Evolutionary conservation across 2,113 vertebrate species (phyloP).

Genomic region (Hydrolagus affinis): DNA sequence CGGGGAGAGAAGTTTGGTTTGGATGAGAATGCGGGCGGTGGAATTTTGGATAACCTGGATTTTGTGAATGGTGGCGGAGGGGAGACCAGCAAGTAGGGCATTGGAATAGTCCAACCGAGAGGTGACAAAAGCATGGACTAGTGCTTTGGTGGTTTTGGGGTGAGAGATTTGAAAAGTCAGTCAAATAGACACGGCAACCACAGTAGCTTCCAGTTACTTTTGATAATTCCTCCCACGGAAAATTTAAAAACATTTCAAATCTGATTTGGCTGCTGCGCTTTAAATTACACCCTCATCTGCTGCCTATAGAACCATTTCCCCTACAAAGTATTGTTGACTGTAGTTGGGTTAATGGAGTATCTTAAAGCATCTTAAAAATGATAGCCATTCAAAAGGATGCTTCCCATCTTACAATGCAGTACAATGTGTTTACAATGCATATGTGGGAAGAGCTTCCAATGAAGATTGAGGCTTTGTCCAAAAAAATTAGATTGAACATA

Average conservation of each 20-base stretch:
- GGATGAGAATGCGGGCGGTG: too few species aligned
- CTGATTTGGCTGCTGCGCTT: background rate
- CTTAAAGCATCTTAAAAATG: background rate
- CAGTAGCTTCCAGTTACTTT: background rate
- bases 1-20: too few species aligned
- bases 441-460: too few species aligned
- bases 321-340: background rate
- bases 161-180: too few species aligned
- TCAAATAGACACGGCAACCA: background rate
- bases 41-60: too few species aligned
- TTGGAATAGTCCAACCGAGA: too few species aligned
- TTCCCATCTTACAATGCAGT: background rate
- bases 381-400: background rate
- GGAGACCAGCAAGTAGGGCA: too few species aligned
- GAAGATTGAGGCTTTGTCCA: too few species aligned
- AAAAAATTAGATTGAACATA: too few species aligned
- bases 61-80: too few species aligned
- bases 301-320: background rate
- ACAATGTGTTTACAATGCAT: background rate
- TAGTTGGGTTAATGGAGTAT: background rate
- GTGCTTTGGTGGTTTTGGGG: too few species aligned
- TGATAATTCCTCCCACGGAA: background rate
- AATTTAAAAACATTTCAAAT: background rate
- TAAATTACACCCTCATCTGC: background rate
- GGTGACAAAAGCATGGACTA: too few species aligned